These are phyloP conservation scores for Brachypodius melanocephalos DNA, from an alignment of 2,113 vertebrate genomes.

Conservation along the genomic window DNA sequence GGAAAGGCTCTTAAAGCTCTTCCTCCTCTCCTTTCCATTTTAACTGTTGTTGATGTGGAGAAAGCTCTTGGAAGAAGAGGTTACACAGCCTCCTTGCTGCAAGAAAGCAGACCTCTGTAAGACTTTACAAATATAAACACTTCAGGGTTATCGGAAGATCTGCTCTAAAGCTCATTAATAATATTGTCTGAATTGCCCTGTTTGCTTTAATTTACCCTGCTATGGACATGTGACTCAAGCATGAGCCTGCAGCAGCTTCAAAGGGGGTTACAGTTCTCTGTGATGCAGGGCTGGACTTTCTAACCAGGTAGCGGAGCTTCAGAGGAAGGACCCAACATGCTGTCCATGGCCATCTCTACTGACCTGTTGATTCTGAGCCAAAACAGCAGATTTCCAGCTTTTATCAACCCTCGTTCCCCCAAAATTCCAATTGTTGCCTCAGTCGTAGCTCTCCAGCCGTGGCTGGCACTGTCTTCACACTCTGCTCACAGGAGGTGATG, in stretches of 20 bases:
- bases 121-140: not conserved
- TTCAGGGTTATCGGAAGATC: not conserved
- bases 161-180: not conserved
- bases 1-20: not conserved
- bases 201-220: not conserved
- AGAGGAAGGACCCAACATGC: not conserved
- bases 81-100: not conserved
- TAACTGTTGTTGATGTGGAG: not conserved
- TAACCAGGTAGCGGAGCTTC: not conserved
- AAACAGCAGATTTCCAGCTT: not conserved
- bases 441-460: not conserved
- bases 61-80: not conserved
- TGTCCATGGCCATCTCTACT: not conserved
- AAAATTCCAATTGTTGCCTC: not conserved
- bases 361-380: not conserved
- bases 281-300: not conserved
- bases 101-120: not conserved
- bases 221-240: accelerated
- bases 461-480: not conserved
- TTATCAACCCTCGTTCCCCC: not conserved
- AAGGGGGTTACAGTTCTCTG: not conserved
- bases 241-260: not conserved
- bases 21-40: not conserved
- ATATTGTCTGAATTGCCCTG: not conserved
- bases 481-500: not conserved